Evolutionary conservation across 2,888 invertebrate genomes (phyloP).

Genomic region (Hirtodrosophila histrioides): DNA sequence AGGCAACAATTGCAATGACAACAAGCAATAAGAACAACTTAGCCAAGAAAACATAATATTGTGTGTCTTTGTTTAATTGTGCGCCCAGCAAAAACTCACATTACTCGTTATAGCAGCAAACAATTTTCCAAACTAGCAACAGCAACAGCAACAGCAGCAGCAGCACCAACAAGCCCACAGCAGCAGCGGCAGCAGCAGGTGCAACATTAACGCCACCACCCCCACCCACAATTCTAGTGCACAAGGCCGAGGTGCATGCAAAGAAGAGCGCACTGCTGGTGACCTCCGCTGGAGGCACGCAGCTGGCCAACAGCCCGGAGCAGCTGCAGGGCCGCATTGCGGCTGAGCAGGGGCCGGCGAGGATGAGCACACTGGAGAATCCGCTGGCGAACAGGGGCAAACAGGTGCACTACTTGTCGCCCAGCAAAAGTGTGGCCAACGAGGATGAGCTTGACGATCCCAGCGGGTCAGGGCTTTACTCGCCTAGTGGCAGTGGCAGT

Average conservation of each 20-base stretch:
- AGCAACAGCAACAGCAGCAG: conserved; percentile 46
- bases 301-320: conserved; percentile 41
- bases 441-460: conserved; percentile 45
- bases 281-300: conserved; percentile 44
- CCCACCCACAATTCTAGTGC: conserved; percentile 76
- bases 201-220: conserved; percentile 47
- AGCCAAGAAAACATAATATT: conserved; percentile 8
- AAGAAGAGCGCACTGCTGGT: conserved; percentile 64
- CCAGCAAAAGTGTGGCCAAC: conserved; percentile 20
- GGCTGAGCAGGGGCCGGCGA: conserved; percentile 1
- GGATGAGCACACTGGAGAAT: conserved; percentile 33
- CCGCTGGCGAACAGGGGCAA: conserved; percentile 35
- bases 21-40: background rate
- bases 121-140: conserved; percentile 80
- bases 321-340: conserved; percentile 39
- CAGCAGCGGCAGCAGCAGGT: conserved; percentile 19
- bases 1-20: background rate
- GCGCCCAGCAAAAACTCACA: conserved; percentile 66
- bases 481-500: conserved; percentile 1
- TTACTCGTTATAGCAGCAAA: conserved; percentile 83
- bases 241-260: conserved; percentile 78
- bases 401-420: conserved; percentile 62
- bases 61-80: conserved; percentile 52
- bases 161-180: conserved; percentile 53
- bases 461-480: conserved; percentile 20